These are phyloP conservation scores for Octodon degus DNA, from an alignment of 2,113 vertebrate genomes.

Conservation along the genomic window DNA sequence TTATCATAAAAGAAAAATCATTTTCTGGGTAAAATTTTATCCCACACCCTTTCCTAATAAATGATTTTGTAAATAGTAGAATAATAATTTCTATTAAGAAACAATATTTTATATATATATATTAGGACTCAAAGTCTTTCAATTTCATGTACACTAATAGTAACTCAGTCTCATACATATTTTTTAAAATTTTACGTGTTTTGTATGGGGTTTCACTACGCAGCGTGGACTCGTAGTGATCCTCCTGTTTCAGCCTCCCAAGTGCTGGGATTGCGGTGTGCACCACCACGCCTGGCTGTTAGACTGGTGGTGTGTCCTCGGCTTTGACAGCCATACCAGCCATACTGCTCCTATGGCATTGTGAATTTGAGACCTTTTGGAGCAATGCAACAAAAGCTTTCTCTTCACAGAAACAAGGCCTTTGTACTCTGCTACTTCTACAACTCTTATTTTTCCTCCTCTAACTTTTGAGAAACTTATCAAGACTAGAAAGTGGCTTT, in stretches of 20 bases:
- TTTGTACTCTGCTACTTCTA: background rate
- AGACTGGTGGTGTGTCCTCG: background rate
- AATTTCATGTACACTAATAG: background rate
- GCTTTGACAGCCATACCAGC: background rate
- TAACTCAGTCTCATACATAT: background rate
- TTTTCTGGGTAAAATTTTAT: constrained; percentile 31
- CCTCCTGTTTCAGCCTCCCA: background rate
- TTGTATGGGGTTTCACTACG: background rate
- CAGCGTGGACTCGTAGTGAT: background rate
- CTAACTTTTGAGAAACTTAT: background rate
- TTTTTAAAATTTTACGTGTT: too few species aligned
- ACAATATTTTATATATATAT: background rate
- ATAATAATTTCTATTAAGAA: background rate
- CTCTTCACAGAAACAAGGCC: background rate
- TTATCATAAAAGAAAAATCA: constrained; percentile 16
- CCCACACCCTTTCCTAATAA: constrained; percentile 17
- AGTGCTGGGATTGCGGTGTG: background rate
- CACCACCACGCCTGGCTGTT: background rate
- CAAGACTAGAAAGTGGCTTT: background rate
- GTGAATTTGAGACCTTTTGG: background rate
- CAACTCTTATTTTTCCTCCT: background rate
- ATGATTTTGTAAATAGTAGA: constrained; percentile 5
- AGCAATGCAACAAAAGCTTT: constrained; percentile 12
- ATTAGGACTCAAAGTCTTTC: background rate
- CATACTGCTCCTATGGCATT: background rate